phyloP scores from a whole-genome alignment of 1,140 invertebrate genomes.

The Coelopa frigida region DNA sequence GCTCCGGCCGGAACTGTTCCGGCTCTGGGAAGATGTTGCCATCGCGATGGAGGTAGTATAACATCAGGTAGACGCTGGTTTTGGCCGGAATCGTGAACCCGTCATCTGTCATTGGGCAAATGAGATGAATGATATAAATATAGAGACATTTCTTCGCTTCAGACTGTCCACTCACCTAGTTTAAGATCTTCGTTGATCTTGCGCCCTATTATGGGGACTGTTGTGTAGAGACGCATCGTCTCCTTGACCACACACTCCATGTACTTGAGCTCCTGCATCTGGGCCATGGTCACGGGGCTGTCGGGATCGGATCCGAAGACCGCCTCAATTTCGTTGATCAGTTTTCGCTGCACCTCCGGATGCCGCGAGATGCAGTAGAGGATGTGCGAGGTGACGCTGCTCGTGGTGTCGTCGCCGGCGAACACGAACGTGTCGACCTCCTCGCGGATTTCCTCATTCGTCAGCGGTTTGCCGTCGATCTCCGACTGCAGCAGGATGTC shows the following conservation, averaged over 20 bases:
- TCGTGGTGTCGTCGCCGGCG: conserved; percentile 46
- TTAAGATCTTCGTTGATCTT: conserved; percentile 48
- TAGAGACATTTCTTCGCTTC: too few relatives aligned
- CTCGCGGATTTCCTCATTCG: conserved; percentile 57
- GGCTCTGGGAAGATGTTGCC: conserved; percentile 15
- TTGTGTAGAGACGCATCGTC: conserved; percentile 58
- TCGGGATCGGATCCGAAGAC: conserved; percentile 45
- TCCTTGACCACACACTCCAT: conserved; percentile 67
- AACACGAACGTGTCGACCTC: conserved; percentile 67
- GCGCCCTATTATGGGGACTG: conserved; percentile 49
- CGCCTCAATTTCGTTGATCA: conserved; percentile 31
- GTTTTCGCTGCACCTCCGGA: conserved; percentile 28
- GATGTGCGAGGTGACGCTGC: conserved; percentile 28
- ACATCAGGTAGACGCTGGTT: conserved; percentile 22
- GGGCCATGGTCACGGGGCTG: conserved; percentile 44
- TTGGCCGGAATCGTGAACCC: conserved; percentile 26
- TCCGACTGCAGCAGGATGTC: conserved; percentile 59
- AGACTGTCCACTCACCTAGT: conserved; percentile 33
- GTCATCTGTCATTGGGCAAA: conserved; percentile 15
- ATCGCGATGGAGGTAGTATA: conserved; percentile 29
- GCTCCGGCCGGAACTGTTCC: conserved; percentile 54
- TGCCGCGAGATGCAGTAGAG: conserved; percentile 26
- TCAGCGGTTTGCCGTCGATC: conserved; percentile 48
- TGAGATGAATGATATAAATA: too few relatives aligned
- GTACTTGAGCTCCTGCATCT: conserved; percentile 58